Conservation (phyloP, 2,888 invertebrate species). For the Leucozona laternaria region DNA sequence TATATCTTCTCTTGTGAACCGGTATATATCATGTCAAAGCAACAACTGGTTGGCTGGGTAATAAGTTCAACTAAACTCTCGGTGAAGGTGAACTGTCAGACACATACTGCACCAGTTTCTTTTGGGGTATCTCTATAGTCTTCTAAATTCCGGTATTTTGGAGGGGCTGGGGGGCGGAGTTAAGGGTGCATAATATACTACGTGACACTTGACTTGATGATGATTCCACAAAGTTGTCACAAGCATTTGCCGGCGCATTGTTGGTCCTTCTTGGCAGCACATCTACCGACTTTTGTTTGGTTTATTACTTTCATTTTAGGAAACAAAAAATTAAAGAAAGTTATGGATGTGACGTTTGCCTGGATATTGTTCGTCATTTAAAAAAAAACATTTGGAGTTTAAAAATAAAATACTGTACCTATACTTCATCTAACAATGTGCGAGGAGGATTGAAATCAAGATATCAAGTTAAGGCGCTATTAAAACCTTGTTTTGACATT, state of each 20-base stretch:
- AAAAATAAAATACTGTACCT: not conserved
- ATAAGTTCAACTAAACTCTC: constrained; percentile 47
- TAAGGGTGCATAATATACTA: constrained; percentile 29
- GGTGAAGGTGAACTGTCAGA: constrained; percentile 48
- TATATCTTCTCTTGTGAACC: constrained; percentile 27
- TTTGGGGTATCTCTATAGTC: not conserved
- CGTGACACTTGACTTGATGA: constrained; percentile 64
- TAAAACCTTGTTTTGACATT: too few species aligned
- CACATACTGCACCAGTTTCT: constrained; percentile 33
- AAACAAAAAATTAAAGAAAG: not conserved
- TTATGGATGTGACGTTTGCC: constrained; percentile 16
- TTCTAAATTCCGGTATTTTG: not conserved
- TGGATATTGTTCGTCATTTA: not conserved
- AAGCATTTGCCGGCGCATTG: constrained; percentile 37
- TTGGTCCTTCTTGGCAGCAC: constrained; percentile 32
- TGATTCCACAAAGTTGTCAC: constrained; percentile 62
- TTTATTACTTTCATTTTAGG: constrained; percentile 29
- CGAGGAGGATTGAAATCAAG: not conserved
- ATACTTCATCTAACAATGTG: not conserved
- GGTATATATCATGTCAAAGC: constrained; percentile 57
- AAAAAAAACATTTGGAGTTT: not conserved
- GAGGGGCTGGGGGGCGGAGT: too few species aligned
- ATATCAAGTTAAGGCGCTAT: too few species aligned
- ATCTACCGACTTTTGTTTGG: constrained; percentile 29
- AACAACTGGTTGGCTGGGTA: constrained; percentile 53